Evolutionary conservation across 1,140 invertebrate species (phyloP), one percentile per base, ranked within the genome.

Genomic region (Apis laboriosa): DNA sequence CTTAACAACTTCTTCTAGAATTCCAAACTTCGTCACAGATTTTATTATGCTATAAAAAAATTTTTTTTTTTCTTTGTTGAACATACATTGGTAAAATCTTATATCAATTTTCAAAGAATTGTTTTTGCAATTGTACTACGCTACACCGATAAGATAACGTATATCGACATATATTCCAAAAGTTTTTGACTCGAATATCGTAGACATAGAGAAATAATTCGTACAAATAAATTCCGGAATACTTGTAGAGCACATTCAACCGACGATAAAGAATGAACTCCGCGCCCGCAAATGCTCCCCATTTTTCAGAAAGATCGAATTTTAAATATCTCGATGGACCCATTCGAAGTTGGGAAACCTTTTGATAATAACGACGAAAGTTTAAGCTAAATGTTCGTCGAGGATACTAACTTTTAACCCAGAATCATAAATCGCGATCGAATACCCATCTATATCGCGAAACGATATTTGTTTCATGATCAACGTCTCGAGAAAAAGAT

Each of bases 271-370:
- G 77, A 73, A 72, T 71, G 68, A 79, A 49, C 75, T 72, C 67
- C 0, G 43, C 21, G 66, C 43, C 43, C 67, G 43, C 77, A n/a
- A 71, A 55, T 55, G 49, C 9, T 55, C 49, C 13, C 68, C 68
- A 71, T 71, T 55, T 71, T 71, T 53, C 68, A 71, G 68, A 53
- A 53, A 24, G 55, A 71, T 53, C 49, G 68, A 71, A 71, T 71
- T 71, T 71, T 71, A 71, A 71, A 79, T 79, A 79, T 72, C 77
- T 79, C 77, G 28, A 49, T 60, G 68, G 77, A 53, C 58, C 68
- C 19, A 73, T 79, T 82, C 86, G 56, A 78, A 63, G 82, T 86
- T 77, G 70, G 83, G 80, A 64, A 88, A 82, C 77, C 64, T 51
- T 24, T 43, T n/a, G 49, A 17, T 71, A 71, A 71, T 71, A 71